phyloP scores from a whole-genome alignment of 1,140 invertebrate species.

The Dendrolimus kikuchii region DNA sequence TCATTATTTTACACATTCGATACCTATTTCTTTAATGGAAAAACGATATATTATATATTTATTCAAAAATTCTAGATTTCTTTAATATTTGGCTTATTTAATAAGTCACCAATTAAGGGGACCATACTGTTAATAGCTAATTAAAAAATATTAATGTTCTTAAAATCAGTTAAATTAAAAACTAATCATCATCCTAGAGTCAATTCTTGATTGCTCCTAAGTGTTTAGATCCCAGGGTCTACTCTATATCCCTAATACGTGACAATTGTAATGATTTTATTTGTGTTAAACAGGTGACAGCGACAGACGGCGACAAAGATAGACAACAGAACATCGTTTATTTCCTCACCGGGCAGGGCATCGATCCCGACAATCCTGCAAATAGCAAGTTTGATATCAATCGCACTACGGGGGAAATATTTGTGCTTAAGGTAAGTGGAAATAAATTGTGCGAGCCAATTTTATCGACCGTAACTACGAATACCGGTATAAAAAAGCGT shows the following conservation, averaged over 20 bases:
- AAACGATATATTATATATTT: too few species aligned
- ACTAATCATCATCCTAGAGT: too few species aligned
- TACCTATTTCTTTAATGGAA: too few species aligned
- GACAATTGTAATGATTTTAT: conserved; percentile 1
- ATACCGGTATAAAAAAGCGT: too few species aligned
- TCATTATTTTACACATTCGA: too few species aligned
- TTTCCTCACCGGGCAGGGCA: conserved; percentile 96
- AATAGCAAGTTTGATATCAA: conserved; percentile 98
- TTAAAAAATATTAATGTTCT: too few species aligned
- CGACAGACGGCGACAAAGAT: conserved; percentile 96
- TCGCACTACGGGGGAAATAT: conserved; percentile 93
- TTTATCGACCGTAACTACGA: too few species aligned
- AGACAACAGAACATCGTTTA: conserved; percentile 96
- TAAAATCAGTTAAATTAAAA: too few species aligned
- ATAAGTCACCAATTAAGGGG: too few species aligned
- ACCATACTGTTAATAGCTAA: too few species aligned
- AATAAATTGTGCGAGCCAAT: background rate
- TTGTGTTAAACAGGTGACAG: conserved; percentile 83
- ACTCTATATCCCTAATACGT: background rate
- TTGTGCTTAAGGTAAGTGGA: conserved; percentile 85
- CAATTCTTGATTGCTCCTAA: background rate
- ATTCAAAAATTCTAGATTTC: too few species aligned
- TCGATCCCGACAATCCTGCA: conserved; percentile 93
- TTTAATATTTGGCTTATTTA: too few species aligned
- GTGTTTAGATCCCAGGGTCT: background rate